Percentiles rank a stretch among this genome's conserved stretches.
Conservation (phyloP, 2,797 vertebrate species). For the Arctocebus calabarensis region DNA sequence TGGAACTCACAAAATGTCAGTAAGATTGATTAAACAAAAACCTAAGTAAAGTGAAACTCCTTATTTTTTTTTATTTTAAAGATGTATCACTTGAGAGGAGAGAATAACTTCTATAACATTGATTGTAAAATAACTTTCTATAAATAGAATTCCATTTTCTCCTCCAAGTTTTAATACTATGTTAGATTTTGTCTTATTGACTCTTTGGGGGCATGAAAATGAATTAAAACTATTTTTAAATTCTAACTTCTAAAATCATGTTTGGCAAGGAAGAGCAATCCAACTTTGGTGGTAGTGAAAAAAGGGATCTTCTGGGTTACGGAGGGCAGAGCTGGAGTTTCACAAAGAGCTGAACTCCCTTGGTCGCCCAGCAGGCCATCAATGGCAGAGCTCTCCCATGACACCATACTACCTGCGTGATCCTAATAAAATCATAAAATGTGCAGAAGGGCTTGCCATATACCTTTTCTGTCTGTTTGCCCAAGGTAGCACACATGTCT, state of each 20-base stretch:
- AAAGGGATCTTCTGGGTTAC: neutral
- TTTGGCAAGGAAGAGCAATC: neutral
- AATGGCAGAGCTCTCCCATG: neutral
- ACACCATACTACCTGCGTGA: neutral
- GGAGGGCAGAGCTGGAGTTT: neutral
- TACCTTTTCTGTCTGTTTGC: constrained; percentile 35
- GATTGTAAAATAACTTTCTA: neutral
- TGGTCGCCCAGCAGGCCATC: neutral
- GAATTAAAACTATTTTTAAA: neutral
- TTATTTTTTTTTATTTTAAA: neutral
- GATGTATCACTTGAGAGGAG: neutral
- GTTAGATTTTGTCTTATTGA: constrained; percentile 26
- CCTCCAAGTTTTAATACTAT: constrained; percentile 41
- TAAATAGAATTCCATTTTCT: neutral
- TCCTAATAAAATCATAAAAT: constrained; percentile 33
- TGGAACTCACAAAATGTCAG: neutral
- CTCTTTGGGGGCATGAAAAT: neutral
- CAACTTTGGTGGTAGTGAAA: neutral
- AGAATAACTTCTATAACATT: neutral
- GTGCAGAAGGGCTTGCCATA: neutral
- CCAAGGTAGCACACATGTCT: constrained; percentile 1
- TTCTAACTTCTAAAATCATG: neutral
- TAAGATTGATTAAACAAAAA: neutral
- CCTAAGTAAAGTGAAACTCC: neutral
- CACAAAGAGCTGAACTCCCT: neutral